phyloP scores from a whole-genome alignment of 1,140 invertebrate species.

The Caenorhabditis remanei region DNA sequence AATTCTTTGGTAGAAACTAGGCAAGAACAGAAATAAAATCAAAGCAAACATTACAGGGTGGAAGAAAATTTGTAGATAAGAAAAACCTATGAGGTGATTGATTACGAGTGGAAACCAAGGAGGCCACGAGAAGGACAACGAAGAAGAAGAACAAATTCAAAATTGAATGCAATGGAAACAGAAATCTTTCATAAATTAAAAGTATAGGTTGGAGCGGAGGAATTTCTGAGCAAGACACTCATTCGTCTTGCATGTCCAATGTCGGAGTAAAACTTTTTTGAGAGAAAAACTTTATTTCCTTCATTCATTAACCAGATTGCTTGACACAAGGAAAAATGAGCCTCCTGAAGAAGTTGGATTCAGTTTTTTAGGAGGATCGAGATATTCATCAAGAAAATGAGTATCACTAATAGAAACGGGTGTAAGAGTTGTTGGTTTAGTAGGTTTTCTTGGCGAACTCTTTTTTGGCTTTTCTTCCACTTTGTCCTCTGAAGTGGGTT shows the following conservation, averaged over 20 bases:
- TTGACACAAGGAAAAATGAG: constrained; percentile 33
- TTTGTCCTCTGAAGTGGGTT: background rate
- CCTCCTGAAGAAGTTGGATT: background rate
- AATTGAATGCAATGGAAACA: background rate
- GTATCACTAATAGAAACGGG: constrained; percentile 12
- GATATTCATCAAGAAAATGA: constrained; percentile 16
- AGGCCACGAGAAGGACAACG: background rate
- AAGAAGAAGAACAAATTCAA: background rate
- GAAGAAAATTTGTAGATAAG: constrained; percentile 5
- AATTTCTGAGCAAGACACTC: background rate
- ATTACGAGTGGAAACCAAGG: background rate
- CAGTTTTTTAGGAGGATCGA: constrained; percentile 23
- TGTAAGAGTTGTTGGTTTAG: background rate
- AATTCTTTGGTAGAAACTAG: no score
- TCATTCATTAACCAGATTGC: constrained; percentile 50
- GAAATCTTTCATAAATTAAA: background rate
- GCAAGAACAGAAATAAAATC: background rate
- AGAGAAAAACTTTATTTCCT: background rate
- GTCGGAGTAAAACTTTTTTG: background rate
- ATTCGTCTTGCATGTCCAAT: constrained; percentile 6
- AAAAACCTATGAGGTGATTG: background rate
- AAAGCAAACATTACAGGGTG: constrained; percentile 21
- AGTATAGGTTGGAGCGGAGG: background rate
- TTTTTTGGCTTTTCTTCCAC: background rate
- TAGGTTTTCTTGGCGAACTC: background rate